phyloP scores from a whole-genome alignment of 1,140 invertebrate species.

The Alviniconcha marisindica region DNA sequence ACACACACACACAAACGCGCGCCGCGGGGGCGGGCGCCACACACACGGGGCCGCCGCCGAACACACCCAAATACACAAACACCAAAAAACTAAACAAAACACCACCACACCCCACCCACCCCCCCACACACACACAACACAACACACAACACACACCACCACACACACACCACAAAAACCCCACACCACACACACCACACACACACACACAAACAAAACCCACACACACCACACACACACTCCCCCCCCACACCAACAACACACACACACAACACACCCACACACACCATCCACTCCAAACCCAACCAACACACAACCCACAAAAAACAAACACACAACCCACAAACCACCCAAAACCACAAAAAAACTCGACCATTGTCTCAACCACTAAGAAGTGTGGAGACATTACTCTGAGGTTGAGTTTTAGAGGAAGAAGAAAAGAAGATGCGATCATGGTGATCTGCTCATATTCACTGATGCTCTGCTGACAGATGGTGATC shows the following conservation, averaged over 20 bases:
- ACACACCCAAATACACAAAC: not conserved
- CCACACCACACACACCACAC: not conserved
- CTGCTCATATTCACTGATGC: too few relatives aligned
- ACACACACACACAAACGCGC: too few relatives aligned
- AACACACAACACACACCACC: not conserved
- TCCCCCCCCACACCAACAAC: not conserved
- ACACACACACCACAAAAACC: not conserved
- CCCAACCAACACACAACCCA: not conserved
- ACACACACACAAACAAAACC: conserved; percentile 28
- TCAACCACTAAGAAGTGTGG: not conserved
- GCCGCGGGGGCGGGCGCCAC: too few relatives aligned
- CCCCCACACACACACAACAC: too few relatives aligned
- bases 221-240: not conserved
- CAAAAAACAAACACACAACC: not conserved
- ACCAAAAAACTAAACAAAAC: not conserved
- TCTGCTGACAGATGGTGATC: too few relatives aligned
- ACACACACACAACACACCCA: not conserved
- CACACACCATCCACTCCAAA: not conserved
- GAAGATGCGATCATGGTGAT: not conserved
- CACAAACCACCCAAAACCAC: not conserved
- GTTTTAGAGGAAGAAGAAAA: not conserved
- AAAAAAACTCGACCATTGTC: not conserved
- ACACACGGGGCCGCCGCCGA: not conserved
- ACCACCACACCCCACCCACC: not conserved
- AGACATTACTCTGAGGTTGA: not conserved